Evolutionary conservation across 2,888 invertebrate genomes (phyloP), one percentile per base, ranked within the genome.

Genomic region (Synanthedon formicaeformis): DNA sequence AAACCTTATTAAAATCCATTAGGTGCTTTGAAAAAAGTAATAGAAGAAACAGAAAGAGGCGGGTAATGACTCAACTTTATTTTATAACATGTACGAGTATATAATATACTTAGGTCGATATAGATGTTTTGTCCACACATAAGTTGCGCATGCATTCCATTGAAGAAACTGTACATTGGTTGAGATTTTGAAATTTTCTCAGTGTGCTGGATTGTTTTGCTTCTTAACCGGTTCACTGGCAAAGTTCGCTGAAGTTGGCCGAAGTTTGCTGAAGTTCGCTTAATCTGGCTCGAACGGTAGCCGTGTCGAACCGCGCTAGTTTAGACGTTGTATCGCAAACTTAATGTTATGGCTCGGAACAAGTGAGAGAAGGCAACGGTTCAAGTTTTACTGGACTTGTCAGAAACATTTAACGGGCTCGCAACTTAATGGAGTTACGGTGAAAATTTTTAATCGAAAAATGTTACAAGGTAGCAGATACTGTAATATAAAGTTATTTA

Each of bases 151-250:
- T 34, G 34, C 41, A 63, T 58, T 23, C 23, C 23, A 23, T 23
- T 23, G 23, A 34, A 34, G 34, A 34, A 34, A 34, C 34, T 34
- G 34, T 34, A 34, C 34, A 34, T 34, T 10, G 34, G 34, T 34
- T 34, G 34, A 2, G 34, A 34, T 34, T 34, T 34, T 34, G 34
- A 34, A 45, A 8, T 45, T 45, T 45, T 45, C 45, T 45, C 8
- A 11, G 12, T n/a, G 45, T 12, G 45, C 45, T 60, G 60, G 65
- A 71, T 66, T 69, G 68, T 74, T 69, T 68, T 63, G 66, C 64
- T 65, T 65, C 63, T 60, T 55, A 54, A 53, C 55, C 52, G 53
- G 62, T 61, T 58, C 60, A 55, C 51, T 40, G 50, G 67, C 54
- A 41, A 54, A 54, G 51, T 45, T 34, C 34, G 34, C 34, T 34